Conservation (phyloP, 2,797 vertebrate species). For the Lophius americanus region DNA sequence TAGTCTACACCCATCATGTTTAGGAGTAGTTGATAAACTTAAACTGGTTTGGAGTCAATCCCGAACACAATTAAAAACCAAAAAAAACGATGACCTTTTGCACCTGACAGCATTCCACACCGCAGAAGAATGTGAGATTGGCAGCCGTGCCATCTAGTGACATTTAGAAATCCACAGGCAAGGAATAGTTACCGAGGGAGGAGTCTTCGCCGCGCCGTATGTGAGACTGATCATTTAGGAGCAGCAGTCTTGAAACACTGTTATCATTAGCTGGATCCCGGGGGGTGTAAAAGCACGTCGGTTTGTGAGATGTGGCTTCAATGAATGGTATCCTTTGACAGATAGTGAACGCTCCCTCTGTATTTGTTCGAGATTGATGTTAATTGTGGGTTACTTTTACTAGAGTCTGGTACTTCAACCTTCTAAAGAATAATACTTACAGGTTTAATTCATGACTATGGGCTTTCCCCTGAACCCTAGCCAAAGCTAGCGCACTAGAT, state of each 20-base stretch:
- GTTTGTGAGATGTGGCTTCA: slow-evolving; percentile 29
- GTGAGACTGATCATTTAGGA: slow-evolving; percentile 29
- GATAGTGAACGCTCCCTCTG: slow-evolving; percentile 24
- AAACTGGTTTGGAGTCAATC: too few species aligned
- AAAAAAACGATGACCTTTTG: too few species aligned
- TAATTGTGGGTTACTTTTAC: slow-evolving; percentile 22
- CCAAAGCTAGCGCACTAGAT: too few species aligned
- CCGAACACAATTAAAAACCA: too few species aligned
- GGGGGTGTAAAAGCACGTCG: slow-evolving; percentile 43
- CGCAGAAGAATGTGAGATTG: slow-evolving; percentile 18
- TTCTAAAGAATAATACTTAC: too few species aligned
- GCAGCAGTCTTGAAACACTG: slow-evolving; percentile 35
- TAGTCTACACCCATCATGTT: too few species aligned
- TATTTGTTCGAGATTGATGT: slow-evolving; percentile 32
- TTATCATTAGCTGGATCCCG: slow-evolving; percentile 50
- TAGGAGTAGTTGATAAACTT: too few species aligned
- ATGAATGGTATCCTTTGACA: slow-evolving; percentile 57
- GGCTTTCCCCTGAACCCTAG: neutral
- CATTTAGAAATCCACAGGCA: slow-evolving; percentile 48
- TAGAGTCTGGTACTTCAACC: neutral
- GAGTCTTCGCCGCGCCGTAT: slow-evolving; percentile 5
- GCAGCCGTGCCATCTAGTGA: slow-evolving; percentile 36
- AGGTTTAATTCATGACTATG: neutral
- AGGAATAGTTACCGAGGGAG: slow-evolving; percentile 58
- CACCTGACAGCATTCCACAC: too few species aligned